phyloP scores from a whole-genome alignment of 2,888 invertebrate species.

The Brachyptera putata region DNA sequence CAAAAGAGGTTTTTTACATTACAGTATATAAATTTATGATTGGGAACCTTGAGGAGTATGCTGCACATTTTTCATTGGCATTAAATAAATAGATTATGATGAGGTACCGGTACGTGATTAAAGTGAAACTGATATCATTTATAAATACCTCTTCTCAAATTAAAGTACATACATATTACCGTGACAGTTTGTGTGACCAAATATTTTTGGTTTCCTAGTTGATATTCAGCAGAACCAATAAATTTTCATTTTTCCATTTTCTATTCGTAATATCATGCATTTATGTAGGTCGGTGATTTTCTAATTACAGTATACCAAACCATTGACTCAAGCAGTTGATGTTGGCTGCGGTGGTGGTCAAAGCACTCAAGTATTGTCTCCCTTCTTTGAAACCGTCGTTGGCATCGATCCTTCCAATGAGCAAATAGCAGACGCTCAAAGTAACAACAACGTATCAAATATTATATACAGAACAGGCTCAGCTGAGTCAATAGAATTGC shows the following conservation, averaged over 20 bases:
- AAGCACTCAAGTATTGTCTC: conserved; percentile 44
- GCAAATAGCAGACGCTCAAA: conserved; percentile 44
- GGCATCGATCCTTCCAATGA: conserved; percentile 46
- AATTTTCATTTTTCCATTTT: neutral
- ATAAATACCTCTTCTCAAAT: no score
- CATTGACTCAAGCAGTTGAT: conserved; percentile 42
- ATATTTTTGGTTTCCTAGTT: no score
- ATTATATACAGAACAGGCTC: conserved; percentile 40
- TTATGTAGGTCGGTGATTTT: neutral
- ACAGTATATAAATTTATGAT: no score
- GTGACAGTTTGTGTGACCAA: no score
- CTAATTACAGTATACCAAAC: neutral
- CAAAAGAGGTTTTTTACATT: no score
- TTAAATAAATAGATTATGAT: no score
- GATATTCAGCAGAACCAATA: neutral
- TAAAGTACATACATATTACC: no score
- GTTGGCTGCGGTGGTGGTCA: conserved; percentile 52
- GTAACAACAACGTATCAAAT: conserved; percentile 38
- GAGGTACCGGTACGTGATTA: no score
- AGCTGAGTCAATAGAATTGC: conserved; percentile 43
- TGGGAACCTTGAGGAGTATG: no score
- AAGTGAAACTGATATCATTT: no score
- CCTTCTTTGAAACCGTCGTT: conserved; percentile 44
- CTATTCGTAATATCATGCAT: neutral
- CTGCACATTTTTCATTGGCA: no score